Base-by-base conservation (phyloP, 92 coral and sea anemone species). In the Porites lobata region DNA sequence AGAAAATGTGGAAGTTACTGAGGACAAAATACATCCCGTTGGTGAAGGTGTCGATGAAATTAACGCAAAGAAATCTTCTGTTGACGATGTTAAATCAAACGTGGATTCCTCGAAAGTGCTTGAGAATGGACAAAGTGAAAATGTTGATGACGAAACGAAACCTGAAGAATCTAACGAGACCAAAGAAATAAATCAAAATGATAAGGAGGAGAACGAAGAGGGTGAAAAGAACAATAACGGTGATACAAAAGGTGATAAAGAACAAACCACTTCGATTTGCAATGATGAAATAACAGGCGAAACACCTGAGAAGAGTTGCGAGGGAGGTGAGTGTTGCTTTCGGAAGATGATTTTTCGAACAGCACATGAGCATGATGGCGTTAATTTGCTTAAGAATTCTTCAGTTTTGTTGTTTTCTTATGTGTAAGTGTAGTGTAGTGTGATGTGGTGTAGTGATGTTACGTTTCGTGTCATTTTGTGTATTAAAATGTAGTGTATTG, bases 101-200 rank as follows among this genome's bases (percentile, higher is more conserved):
- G 69, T 54, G 50, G 65, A 21, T 6, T 82, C 69, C 0, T 57
- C 71, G 14, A 90, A 61, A 67, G 79, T 85, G 75, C 59, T 80
- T 12, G 67, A 76, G 38, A 85, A 82, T 89, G 85, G 76, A 12
- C 84, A 79, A 47, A 75, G 47, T 19, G 85, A 77, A 5, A 70
- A 67, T 17, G 51, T 58, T 11, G 76, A 83, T 26, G 76, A 81
- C 53, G 90, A 83, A 77, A 68, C 17, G 0, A 17, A 22, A 19
- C 59, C 63, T n/a, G 81, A n/a, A 18, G 71, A 87, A 17, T 24
- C 67, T 0, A 43, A 1, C 29, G 76, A 69, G 69, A 81, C 67
- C 1, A 22, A 81, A 50, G 29, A 13, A 24, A 61, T 8, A 47
- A 57, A 47, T 65, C 65, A 85, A 69, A 86, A 65, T 63, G 54